Evolutionary conservation across 1,140 invertebrate genomes (phyloP).

Genomic region (Elysia chlorotica): DNA sequence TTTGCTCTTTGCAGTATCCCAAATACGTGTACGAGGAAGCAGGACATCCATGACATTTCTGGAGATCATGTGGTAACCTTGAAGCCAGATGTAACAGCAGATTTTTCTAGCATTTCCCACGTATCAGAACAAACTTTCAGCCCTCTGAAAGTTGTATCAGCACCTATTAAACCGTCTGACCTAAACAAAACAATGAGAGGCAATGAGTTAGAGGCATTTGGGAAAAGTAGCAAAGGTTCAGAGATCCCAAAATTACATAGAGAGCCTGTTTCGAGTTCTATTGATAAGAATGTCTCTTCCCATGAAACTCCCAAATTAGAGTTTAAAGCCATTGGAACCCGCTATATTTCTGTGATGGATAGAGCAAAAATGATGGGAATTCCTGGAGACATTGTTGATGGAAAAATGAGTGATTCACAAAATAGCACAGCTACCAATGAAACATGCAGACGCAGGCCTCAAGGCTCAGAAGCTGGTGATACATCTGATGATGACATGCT

Average conservation of each 20-base stretch:
- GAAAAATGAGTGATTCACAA: not conserved
- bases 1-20: not conserved
- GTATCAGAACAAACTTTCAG: not conserved
- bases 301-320: too few relatives aligned
- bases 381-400: not conserved
- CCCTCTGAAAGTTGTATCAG: not conserved
- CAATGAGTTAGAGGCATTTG: not conserved
- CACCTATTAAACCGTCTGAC: not conserved
- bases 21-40: not conserved
- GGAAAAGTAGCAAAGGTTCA: too few relatives aligned
- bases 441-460: too few relatives aligned
- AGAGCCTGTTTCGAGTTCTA: too few relatives aligned
- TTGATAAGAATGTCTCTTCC: too few relatives aligned
- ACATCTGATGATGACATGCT: conserved; percentile 12
- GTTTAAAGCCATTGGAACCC: too few relatives aligned
- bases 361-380: not conserved
- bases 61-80: not conserved
- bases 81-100: not conserved
- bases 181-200: conserved; percentile 12
- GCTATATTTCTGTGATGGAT: not conserved
- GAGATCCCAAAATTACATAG: too few relatives aligned
- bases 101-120: not conserved
- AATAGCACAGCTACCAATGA: too few relatives aligned
- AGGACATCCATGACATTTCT: conserved; percentile 7
- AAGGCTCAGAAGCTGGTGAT: too few relatives aligned